These are phyloP conservation scores for Copsychus sechellarum DNA, from an alignment of 2,113 vertebrate genomes.

Conservation along the genomic window DNA sequence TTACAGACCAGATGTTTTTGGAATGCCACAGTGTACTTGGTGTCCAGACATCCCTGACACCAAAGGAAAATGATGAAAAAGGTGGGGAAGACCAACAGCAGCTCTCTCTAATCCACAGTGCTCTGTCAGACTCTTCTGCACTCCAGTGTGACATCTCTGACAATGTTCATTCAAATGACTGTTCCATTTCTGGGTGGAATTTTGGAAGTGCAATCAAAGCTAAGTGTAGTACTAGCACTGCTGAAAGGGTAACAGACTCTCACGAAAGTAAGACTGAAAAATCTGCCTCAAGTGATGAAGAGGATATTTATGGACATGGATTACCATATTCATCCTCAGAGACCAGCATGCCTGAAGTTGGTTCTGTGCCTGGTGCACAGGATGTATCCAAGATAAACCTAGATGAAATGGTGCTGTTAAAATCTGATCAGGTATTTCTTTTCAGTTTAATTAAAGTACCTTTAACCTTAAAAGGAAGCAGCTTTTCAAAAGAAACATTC, in stretches of 20 bases:
- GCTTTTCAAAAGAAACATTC: background rate
- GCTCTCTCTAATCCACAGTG: background rate
- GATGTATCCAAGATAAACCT: conserved; percentile 57
- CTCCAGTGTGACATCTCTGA: background rate
- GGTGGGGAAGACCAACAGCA: background rate
- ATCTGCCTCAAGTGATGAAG: conserved; percentile 88
- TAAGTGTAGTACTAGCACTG: background rate
- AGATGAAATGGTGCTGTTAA: conserved; percentile 71
- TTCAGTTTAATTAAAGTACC: background rate
- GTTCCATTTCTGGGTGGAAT: background rate
- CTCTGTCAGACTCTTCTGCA: background rate
- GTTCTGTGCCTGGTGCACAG: conserved; percentile 52
- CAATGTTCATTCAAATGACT: background rate
- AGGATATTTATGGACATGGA: conserved; percentile 88
- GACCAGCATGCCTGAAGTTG: conserved; percentile 69
- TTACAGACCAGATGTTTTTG: background rate
- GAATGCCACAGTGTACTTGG: background rate
- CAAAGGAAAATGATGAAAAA: background rate
- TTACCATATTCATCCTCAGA: conserved; percentile 74
- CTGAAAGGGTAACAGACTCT: background rate
- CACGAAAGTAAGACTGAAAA: conserved; percentile 13
- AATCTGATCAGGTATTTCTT: conserved; percentile 83
- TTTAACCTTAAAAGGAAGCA: background rate
- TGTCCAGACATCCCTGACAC: background rate
- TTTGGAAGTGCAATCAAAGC: background rate